Percentiles rank a stretch among this genome's conserved stretches.
Conservation (phyloP, 64 coral and sea anemone species). For the Porites australiensis region DNA sequence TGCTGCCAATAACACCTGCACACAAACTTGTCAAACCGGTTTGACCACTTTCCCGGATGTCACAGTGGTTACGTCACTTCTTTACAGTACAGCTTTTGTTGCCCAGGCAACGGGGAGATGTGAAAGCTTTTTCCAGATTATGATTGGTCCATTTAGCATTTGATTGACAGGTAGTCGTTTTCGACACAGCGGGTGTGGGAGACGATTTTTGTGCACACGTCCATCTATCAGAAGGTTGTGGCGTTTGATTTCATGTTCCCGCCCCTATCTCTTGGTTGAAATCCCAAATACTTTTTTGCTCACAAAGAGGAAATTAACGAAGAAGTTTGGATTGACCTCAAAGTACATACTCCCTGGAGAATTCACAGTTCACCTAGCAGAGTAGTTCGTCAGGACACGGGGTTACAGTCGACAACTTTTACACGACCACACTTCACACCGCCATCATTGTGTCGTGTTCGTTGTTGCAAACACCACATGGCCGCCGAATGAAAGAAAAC, state of each 20-base stretch:
- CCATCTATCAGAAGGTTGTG: conserved; percentile 85
- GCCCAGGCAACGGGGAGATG: conserved; percentile 69
- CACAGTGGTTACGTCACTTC: conserved; percentile 73
- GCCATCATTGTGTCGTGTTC: conserved; percentile 81
- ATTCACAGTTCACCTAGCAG: conserved; percentile 17
- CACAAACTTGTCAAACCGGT: conserved; percentile 78
- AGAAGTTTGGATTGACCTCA: conserved; percentile 35
- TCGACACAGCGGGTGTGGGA: conserved; percentile 73
- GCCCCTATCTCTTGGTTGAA: conserved; percentile 83
- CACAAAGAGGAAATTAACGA: conserved; percentile 56
- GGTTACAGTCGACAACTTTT: conserved; percentile 48
- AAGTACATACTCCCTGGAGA: conserved; percentile 52
- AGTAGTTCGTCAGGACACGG: conserved; percentile 13
- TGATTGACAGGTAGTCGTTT: conserved; percentile 83
- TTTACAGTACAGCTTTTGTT: conserved; percentile 72
- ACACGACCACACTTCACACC: conserved; percentile 53
- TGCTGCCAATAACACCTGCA: conserved; percentile 81
- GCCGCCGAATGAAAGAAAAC: conserved; percentile 71
- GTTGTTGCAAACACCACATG: conserved; percentile 84
- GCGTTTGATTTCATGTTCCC: conserved; percentile 90
- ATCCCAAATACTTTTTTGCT: conserved; percentile 73
- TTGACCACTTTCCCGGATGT: conserved; percentile 88
- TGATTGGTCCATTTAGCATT: conserved; percentile 60
- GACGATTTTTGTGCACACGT: conserved; percentile 85
- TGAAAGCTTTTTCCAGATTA: conserved; percentile 48